Conservation (phyloP, 2,888 invertebrate species). For the Drosophila anceps region DNA sequence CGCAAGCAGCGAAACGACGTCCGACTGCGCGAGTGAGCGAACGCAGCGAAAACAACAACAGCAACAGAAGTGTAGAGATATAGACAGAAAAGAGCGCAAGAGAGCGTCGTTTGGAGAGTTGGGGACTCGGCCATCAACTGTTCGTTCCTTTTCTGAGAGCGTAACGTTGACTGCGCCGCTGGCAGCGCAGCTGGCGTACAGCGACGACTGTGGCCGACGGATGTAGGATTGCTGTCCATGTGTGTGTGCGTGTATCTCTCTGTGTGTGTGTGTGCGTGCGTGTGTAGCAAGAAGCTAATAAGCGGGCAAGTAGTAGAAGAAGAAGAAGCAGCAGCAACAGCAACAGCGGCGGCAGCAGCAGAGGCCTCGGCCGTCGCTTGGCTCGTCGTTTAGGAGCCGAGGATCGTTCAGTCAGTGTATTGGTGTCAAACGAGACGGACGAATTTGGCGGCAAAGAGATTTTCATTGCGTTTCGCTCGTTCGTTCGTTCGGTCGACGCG, state of each 20-base stretch:
- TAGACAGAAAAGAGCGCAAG: conserved; percentile 34
- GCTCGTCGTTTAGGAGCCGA: conserved; percentile 70
- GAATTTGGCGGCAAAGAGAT: conserved; percentile 75
- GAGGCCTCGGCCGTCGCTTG: conserved; percentile 64
- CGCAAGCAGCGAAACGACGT: conserved; percentile 66
- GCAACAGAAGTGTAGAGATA: conserved; percentile 40
- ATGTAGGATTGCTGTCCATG: conserved; percentile 68
- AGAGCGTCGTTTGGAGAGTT: conserved; percentile 61
- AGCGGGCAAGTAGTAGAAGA: conserved; percentile 56
- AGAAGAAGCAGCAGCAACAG: conserved; percentile 44
- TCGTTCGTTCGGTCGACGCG: conserved; percentile 41
- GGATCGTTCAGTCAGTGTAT: conserved; percentile 81
- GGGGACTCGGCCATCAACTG: conserved; percentile 56
- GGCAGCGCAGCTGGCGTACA: conserved; percentile 38
- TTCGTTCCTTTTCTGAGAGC: conserved; percentile 73
- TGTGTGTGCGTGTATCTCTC: conserved; percentile 15
- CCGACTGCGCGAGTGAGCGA: conserved; percentile 40
- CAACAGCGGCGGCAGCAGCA: conserved; percentile 41
- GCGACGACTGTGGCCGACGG: conserved; percentile 63
- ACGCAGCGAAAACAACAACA: conserved; percentile 13
- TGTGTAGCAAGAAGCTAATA: conserved; percentile 59
- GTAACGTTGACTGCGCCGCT: conserved; percentile 44
- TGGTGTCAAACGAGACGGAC: conserved; percentile 79
- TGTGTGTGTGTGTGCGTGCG: conserved; percentile 12
- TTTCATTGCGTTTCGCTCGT: conserved; percentile 56